Conservation (phyloP, 2,113 vertebrate genomes). For the Callocephalon fimbriatum region DNA sequence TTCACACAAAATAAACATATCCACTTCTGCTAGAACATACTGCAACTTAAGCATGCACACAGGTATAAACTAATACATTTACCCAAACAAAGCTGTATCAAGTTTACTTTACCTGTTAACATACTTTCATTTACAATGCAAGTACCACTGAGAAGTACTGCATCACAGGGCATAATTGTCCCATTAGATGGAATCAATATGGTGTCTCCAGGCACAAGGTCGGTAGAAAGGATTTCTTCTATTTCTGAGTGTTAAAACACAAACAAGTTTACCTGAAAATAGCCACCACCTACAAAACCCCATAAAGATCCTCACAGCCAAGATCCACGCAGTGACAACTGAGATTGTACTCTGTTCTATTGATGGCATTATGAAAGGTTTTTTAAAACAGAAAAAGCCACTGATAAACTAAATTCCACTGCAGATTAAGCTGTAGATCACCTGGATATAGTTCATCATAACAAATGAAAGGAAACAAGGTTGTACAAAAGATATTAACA, state of each 20-base stretch:
- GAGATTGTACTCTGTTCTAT: neutral
- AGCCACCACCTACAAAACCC: neutral
- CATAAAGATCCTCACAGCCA: neutral
- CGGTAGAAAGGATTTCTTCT: slow-evolving; percentile 93
- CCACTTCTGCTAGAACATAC: neutral
- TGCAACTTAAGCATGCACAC: neutral
- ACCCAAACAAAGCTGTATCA: neutral
- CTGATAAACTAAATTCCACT: neutral
- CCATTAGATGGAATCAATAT: slow-evolving; percentile 94
- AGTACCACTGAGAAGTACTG: slow-evolving; percentile 93
- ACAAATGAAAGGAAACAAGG: neutral
- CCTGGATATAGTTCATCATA: neutral
- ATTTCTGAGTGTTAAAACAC: slow-evolving; percentile 77
- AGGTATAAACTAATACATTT: neutral
- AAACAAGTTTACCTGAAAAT: slow-evolving; percentile 17
- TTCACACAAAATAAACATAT: neutral
- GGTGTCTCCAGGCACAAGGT: slow-evolving; percentile 94
- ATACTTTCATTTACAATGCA: slow-evolving; percentile 99
- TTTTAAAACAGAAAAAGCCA: neutral
- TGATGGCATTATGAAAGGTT: neutral
- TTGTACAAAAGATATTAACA: neutral
- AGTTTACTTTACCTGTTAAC: slow-evolving; percentile 89
- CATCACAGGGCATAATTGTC: slow-evolving; percentile 96
- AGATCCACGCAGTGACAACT: neutral
- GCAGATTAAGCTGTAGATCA: neutral